Conservation (phyloP, 1,140 invertebrate genomes). For the Nylanderia fulva region DNA sequence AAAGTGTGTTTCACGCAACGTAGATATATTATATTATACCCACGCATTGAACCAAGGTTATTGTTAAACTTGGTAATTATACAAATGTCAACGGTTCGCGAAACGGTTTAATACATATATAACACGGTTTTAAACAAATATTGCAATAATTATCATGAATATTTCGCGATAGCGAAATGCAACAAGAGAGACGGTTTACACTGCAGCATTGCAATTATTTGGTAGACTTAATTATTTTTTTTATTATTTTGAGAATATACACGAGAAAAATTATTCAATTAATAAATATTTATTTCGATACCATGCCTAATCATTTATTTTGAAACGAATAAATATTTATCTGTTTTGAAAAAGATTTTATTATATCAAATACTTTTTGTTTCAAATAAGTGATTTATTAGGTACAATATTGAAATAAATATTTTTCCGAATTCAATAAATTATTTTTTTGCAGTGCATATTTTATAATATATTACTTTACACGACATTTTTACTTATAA, state of each 20-base stretch:
- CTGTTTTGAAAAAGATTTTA: too few species aligned
- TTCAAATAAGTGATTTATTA: too few species aligned
- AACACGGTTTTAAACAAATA: neutral
- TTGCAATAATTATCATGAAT: neutral
- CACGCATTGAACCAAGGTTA: neutral
- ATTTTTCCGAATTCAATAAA: too few species aligned
- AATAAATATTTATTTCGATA: too few species aligned
- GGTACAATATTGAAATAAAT: too few species aligned
- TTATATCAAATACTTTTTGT: too few species aligned
- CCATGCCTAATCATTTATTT: too few species aligned
- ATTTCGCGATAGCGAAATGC: neutral
- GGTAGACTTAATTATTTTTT: neutral
- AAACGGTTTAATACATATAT: neutral
- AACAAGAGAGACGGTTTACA: neutral
- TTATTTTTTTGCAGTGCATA: too few species aligned
- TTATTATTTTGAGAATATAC: neutral
- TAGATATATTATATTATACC: neutral
- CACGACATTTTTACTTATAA: neutral
- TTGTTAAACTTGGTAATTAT: neutral
- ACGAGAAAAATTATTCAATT: too few species aligned
- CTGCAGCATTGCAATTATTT: too few species aligned
- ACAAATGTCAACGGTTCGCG: neutral
- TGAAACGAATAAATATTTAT: too few species aligned
- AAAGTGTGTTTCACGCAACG: neutral
- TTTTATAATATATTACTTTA: neutral